Percentiles rank a stretch among this genome's conserved stretches.
Evolutionary conservation across 1,140 invertebrate species (phyloP).

Genomic region (Onthophagus taurus): DNA sequence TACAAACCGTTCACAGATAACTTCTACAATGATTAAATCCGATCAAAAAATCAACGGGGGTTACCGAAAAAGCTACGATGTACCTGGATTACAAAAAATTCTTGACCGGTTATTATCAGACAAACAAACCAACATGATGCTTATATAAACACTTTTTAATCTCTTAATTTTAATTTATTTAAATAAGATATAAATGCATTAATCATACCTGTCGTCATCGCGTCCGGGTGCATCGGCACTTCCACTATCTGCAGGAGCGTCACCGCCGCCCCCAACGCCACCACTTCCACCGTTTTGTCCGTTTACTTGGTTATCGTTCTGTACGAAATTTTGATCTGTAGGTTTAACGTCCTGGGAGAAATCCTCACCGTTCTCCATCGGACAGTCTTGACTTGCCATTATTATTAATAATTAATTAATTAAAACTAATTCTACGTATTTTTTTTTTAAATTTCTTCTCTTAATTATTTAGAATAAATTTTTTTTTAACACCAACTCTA

Average conservation of each 20-base stretch:
- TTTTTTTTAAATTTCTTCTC: too few relatives aligned
- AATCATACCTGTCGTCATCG: conserved; percentile 61
- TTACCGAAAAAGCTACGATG: conserved; percentile 17
- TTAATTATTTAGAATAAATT: too few relatives aligned
- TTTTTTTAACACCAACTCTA: conserved; percentile 4
- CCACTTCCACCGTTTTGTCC: conserved; percentile 48
- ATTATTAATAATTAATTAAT: conserved; percentile 9
- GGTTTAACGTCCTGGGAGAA: conserved; percentile 57
- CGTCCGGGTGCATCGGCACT: conserved; percentile 55
- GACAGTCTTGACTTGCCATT: conserved; percentile 34
- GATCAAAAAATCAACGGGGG: conserved; percentile 5
- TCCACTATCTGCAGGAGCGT: conserved; percentile 49
- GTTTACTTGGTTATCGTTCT: conserved; percentile 46
- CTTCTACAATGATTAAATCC: not conserved
- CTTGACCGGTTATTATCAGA: conserved; percentile 6
- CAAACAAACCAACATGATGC: conserved; percentile 3
- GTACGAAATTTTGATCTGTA: conserved; percentile 30
- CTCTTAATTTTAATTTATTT: conserved; percentile 1
- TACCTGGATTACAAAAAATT: conserved; percentile 24
- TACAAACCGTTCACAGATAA: conserved; percentile 10
- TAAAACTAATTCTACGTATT: not conserved
- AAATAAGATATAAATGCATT: not conserved
- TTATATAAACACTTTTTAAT: not conserved
- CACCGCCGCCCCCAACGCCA: conserved; percentile 50
- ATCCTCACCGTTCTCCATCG: conserved; percentile 49